These are phyloP conservation scores for Euclidia mi DNA, from an alignment of 2,888 invertebrate genomes.

Conservation along the genomic window DNA sequence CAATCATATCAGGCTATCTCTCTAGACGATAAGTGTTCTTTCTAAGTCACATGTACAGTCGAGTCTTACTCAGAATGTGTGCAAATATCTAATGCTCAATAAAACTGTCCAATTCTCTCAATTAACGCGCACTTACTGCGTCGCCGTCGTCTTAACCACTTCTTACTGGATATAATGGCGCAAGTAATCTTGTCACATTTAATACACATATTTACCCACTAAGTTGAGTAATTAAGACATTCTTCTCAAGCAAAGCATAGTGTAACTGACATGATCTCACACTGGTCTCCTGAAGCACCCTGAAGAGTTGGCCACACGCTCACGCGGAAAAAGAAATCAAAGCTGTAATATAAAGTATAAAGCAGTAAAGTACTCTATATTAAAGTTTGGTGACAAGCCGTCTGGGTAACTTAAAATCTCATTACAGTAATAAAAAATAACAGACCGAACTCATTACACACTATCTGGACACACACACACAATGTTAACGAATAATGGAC, in stretches of 20 bases:
- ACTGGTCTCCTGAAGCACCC: background rate
- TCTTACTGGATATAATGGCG: conserved; percentile 19
- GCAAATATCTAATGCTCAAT: conserved; percentile 29
- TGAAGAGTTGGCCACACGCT: no score
- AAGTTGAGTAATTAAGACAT: background rate
- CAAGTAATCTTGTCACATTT: conserved; percentile 7
- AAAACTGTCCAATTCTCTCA: conserved; percentile 35
- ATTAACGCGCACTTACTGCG: conserved; percentile 22
- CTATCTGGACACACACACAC: no score
- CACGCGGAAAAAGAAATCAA: no score
- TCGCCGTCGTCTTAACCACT: conserved; percentile 15
- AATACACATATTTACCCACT: background rate
- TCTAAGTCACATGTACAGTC: no score
- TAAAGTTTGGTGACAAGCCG: no score
- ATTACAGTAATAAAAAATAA: no score
- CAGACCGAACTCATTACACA: no score
- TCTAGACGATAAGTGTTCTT: background rate
- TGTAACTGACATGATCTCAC: background rate
- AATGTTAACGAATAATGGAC: no score
- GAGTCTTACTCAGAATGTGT: background rate
- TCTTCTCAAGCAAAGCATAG: background rate
- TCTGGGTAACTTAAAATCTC: no score
- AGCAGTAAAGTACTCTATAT: no score
- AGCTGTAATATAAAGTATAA: no score
- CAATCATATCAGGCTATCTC: background rate